Conservation (phyloP, 2,797 vertebrate genomes). For the Enteromius anoplus region DNA sequence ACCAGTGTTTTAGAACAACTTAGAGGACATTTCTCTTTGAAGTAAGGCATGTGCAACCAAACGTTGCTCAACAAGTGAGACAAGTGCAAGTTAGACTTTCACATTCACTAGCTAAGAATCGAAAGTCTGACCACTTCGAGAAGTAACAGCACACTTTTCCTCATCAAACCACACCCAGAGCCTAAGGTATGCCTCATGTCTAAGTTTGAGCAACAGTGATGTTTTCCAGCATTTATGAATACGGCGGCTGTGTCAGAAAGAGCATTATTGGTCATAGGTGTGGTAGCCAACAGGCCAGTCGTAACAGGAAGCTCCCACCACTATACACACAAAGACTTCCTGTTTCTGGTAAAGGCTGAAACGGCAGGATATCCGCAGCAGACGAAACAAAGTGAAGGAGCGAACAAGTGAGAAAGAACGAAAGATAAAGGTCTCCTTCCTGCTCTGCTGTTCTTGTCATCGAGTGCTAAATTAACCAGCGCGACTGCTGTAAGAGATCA, state of each 20-base stretch:
- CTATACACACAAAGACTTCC: slow-evolving; percentile 33
- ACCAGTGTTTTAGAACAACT: too few species aligned
- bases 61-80: too few species aligned
- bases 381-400: slow-evolving; percentile 15
- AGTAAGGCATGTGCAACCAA: too few species aligned
- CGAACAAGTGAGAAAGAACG: not conserved
- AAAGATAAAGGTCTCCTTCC: slow-evolving; percentile 32
- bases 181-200: not conserved
- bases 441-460: not conserved
- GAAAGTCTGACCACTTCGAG: not conserved
- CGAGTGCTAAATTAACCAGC: slow-evolving; percentile 2
- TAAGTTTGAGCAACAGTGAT: not conserved
- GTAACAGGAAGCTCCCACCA: slow-evolving; percentile 43
- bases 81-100: too few species aligned
- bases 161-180: not conserved
- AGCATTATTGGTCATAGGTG: slow-evolving; percentile 35
- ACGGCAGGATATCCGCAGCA: slow-evolving; percentile 48
- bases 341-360: slow-evolving; percentile 29
- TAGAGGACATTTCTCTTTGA: too few species aligned
- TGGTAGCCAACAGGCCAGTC: not conserved
- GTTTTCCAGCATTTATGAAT: not conserved
- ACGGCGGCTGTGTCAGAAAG: not conserved
- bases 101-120: not conserved
- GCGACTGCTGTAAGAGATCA: not conserved
- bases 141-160: slow-evolving; percentile 2